Conservation (phyloP, 2,888 invertebrate species). For the Lamproptera curius region DNA sequence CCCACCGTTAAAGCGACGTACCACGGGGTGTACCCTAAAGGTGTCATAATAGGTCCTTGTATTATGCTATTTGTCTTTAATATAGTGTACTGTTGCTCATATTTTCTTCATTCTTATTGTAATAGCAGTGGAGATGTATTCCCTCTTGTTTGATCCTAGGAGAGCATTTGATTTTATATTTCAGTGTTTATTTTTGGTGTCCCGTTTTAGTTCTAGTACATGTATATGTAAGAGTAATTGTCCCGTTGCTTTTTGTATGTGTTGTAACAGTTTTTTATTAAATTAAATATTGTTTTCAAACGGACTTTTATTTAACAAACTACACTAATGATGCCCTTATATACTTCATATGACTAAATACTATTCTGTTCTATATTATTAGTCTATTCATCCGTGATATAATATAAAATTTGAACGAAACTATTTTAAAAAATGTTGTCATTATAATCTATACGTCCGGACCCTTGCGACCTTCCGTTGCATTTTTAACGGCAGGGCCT, state of each 20-base stretch:
- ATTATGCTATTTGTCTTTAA: not conserved
- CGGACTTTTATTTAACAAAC: not conserved
- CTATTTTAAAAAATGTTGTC: too few relatives aligned
- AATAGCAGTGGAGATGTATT: too few relatives aligned
- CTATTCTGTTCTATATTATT: too few relatives aligned
- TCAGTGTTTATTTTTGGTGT: conserved; percentile 24
- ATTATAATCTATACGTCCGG: too few relatives aligned
- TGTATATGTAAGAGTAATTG: conserved; percentile 17
- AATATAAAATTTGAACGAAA: too few relatives aligned
- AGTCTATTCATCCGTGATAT: too few relatives aligned
- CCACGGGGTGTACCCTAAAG: not conserved
- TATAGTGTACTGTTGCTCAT: not conserved
- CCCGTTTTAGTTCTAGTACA: conserved; percentile 17
- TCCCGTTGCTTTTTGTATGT: conserved; percentile 4
- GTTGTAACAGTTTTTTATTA: not conserved
- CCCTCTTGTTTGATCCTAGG: not conserved
- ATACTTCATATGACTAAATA: too few relatives aligned
- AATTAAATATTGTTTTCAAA: not conserved
- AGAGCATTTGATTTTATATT: conserved; percentile 3
- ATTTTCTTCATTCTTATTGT: too few relatives aligned
- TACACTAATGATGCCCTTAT: too few relatives aligned
- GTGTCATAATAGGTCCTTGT: conserved; percentile 9
- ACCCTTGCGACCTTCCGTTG: too few relatives aligned
- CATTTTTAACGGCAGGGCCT: too few relatives aligned
- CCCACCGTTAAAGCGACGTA: conserved; percentile 47